Base-by-base conservation (phyloP, 2,888 invertebrate species). In the Drymonia ruficornis region DNA sequence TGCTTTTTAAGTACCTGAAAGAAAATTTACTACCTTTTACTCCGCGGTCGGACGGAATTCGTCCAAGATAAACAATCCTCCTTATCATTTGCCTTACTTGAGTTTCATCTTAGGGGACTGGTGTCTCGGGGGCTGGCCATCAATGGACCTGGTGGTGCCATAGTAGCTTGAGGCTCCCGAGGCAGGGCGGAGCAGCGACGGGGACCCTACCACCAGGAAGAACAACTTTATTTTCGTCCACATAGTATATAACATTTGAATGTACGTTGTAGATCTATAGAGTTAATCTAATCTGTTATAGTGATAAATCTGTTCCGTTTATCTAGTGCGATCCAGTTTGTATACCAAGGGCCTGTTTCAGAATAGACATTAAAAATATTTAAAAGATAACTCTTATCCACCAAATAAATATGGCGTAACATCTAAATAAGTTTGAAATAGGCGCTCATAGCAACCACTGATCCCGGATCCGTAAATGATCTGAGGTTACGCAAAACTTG, bases 31-130 rank as follows among this genome's bases (percentile, higher is more conserved):
- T 23, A 23, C 9, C 12, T 31, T 31, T 12, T 31, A 23, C 23
- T 23, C 0, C 23, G n/a, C n/a, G n/a, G n/a, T n/a, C n/a, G n/a
- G n/a, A n/a, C n/a, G n/a, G n/a, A n/a, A 23, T 23, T 23, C 23
- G 23, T 23, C 4, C 23, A 23, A 23, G 23, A 23, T 23, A 11
- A 31, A 31, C 31, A 31, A 31, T 31, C 83, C n/a, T n/a, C n/a
- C n/a, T n/a, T n/a, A n/a, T n/a, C n/a, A n/a, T n/a, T n/a, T n/a
- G n/a, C n/a, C n/a, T 79, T 89, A 97, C 97, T 98, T 97, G 87
- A 98, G 94, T 93, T 98, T 98, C 96, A 98, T 96, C 94, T 98
- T 98, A 63, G 98, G 98, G 77, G 97, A 97, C 71, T 96, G 96
- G 76, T 97, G 97, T 73, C 94, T 93, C 29, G 94, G 93, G 53